Conservation (phyloP, 2,888 invertebrate genomes). For the Tanytarsus gracilentus region DNA sequence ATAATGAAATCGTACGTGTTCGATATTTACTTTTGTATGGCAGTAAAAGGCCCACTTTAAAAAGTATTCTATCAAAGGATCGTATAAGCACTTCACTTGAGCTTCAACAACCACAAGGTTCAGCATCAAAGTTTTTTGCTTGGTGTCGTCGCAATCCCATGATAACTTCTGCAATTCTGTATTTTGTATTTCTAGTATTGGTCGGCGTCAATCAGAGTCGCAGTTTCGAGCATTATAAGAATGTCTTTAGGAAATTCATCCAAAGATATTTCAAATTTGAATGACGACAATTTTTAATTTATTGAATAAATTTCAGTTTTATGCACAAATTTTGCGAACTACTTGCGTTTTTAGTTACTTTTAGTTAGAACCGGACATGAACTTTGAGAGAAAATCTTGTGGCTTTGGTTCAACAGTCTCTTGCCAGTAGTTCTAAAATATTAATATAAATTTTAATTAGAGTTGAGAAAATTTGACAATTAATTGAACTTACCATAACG, state of each 20-base stretch:
- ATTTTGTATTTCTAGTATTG: constrained; percentile 30
- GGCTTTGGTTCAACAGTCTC: constrained; percentile 63
- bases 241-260: not conserved
- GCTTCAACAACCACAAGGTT: not conserved
- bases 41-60: constrained; percentile 31
- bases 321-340: not conserved
- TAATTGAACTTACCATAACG: constrained; percentile 54
- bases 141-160: constrained; percentile 31
- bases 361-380: constrained; percentile 52
- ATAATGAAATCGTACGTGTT: constrained; percentile 64
- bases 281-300: constrained; percentile 4
- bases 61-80: not conserved
- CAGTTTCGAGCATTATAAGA: constrained; percentile 16
- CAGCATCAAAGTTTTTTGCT: constrained; percentile 21
- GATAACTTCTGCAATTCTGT: constrained; percentile 30
- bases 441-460: not conserved
- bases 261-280: constrained; percentile 14
- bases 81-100: not conserved
- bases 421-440: constrained; percentile 9
- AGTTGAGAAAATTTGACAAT: constrained; percentile 70
- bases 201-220: constrained; percentile 30
- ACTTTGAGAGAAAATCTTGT: constrained; percentile 85
- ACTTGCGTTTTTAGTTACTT: not conserved
- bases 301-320: constrained; percentile 3
- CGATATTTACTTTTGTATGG: constrained; percentile 67